Evolutionary conservation across 2,113 vertebrate genomes (phyloP).

Genomic region (Trichechus manatus): DNA sequence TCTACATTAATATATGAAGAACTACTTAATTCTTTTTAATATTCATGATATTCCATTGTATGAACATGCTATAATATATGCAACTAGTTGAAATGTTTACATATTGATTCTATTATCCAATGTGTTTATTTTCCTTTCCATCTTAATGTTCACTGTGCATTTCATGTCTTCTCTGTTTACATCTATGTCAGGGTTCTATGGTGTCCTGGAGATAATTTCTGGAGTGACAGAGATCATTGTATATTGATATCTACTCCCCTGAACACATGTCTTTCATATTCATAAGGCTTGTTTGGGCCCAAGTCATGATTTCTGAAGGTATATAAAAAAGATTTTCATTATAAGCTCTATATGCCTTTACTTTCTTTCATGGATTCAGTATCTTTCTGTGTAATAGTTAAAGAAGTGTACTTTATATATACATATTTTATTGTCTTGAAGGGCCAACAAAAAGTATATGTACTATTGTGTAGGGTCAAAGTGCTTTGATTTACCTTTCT

Average conservation of each 20-base stretch:
- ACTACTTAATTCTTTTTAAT: no score
- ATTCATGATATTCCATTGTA: accelerated
- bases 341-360: neutral
- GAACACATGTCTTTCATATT: neutral
- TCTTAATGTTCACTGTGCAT: neutral
- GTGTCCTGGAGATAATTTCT: no score
- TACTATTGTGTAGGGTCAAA: neutral
- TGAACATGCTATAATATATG: neutral
- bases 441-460: neutral
- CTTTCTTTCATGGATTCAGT: neutral
- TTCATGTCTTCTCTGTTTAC: neutral
- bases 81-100: neutral
- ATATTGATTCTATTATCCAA: neutral
- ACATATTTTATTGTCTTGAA: neutral
- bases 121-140: neutral
- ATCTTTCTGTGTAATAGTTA: neutral
- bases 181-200: neutral
- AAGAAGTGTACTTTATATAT: neutral
- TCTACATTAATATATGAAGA: neutral
- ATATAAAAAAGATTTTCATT: neutral
- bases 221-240: neutral
- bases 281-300: neutral
- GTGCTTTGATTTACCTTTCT: neutral
- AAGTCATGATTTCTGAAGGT: neutral
- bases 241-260: neutral